A percentile compares a stretch with the other conserved stretches of the same genome.
Conservation (phyloP, 2,113 vertebrate genomes). For the Marcusenius ussheri region DNA sequence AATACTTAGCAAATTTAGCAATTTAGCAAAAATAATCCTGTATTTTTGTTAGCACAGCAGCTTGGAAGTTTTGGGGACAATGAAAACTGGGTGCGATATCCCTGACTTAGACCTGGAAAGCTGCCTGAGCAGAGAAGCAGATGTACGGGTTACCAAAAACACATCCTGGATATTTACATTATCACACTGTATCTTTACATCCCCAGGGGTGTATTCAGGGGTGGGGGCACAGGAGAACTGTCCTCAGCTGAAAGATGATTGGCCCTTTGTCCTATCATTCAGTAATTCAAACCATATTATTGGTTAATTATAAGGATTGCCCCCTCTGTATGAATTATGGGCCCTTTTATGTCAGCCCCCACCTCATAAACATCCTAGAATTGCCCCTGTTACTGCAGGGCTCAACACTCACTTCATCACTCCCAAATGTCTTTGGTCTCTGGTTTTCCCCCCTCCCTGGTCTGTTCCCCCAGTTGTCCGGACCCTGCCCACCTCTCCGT, state of each 20-base stretch:
- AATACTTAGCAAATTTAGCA: no score
- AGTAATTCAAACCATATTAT: not conserved
- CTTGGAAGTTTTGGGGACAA: not conserved
- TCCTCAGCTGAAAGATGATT: not conserved
- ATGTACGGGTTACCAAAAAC: not conserved
- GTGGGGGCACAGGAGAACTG: not conserved
- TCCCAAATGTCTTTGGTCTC: not conserved
- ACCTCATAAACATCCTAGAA: not conserved
- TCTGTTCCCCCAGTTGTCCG: not conserved
- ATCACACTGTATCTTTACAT: not conserved
- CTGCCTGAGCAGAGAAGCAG: not conserved
- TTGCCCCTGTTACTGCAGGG: not conserved
- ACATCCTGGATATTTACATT: not conserved
- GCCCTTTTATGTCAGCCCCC: not conserved
- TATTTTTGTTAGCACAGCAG: not conserved
- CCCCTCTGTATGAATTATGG: not conserved
- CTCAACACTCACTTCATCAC: not conserved
- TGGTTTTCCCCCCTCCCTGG: not conserved
- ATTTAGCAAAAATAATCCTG: not conserved
- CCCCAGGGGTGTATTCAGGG: not conserved
- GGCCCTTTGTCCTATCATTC: not conserved
- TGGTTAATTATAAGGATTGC: not conserved
- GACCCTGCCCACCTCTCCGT: conserved; percentile 69
- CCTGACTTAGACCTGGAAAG: not conserved
- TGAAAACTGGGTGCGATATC: not conserved